Percentiles rank a stretch among this genome's conserved stretches.
Conservation (phyloP, 2,888 invertebrate species). For the Elysia crispata region DNA sequence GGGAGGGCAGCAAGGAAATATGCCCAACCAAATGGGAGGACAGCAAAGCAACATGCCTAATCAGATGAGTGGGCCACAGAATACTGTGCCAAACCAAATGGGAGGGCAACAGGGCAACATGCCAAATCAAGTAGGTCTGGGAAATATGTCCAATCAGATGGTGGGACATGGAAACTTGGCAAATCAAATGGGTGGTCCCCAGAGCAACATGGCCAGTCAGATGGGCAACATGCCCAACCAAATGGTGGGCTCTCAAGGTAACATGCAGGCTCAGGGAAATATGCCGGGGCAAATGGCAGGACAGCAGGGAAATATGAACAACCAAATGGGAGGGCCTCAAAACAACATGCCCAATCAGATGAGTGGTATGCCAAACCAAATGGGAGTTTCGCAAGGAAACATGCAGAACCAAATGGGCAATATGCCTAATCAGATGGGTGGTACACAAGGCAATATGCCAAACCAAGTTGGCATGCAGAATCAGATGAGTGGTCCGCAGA, state of each 20-base stretch:
- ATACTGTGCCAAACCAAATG: conserved; percentile 49
- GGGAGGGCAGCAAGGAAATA: conserved; percentile 49
- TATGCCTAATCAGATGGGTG: conserved; percentile 41
- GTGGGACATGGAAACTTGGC: conserved; percentile 48
- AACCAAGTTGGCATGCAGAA: conserved; percentile 51
- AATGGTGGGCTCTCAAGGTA: conserved; percentile 30
- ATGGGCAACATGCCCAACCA: conserved; percentile 43
- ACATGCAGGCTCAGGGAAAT: conserved; percentile 33
- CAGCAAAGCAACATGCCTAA: conserved; percentile 38
- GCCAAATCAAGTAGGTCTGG: conserved; percentile 52
- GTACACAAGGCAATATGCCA: conserved; percentile 11
- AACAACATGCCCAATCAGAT: conserved; percentile 29
- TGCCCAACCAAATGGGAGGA: conserved; percentile 49
- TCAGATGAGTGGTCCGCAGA: conserved; percentile 53
- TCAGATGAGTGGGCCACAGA: conserved; percentile 43
- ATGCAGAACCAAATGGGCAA: conserved; percentile 45
- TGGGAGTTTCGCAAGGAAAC: conserved; percentile 45
- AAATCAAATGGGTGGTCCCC: conserved; percentile 44
- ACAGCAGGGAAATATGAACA: conserved; percentile 52
- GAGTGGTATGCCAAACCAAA: conserved; percentile 45
- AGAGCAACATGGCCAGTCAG: conserved; percentile 54
- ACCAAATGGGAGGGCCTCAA: conserved; percentile 35
- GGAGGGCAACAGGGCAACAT: conserved; percentile 53
- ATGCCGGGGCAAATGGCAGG: conserved; percentile 51
- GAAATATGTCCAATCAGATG: conserved; percentile 51